Evolutionary conservation across 1,140 invertebrate species (phyloP), one percentile per base, ranked within the genome.

Genomic region (Choristoneura fumiferana): DNA sequence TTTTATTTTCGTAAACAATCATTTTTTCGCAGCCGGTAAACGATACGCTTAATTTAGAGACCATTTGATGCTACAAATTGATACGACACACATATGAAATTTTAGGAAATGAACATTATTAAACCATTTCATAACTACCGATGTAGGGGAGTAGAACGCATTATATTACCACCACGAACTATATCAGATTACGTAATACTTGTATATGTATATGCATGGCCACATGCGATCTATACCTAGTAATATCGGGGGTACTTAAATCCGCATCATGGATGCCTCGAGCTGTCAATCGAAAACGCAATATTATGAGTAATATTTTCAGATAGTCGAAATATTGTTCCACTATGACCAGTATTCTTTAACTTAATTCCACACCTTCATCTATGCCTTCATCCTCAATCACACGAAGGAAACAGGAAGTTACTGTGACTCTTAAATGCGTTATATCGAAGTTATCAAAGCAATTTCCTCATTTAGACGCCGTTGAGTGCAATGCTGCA

Each of bases 141-240:
- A 60, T 63, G 43, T 67, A 60, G 69, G 62, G 12, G 69, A 71
- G 58, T 71, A 37, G 68, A 58, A 15, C 62, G 58, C 61, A 63
- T 62, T 54, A 8, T 59, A 55, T 66, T 66, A 56, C 54, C 12
- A 39, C 35, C 37, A 13, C 36, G 12, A 38, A 18, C 39, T 37
- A 35, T 57, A 57, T 57, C 39, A 57, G 1, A 10, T 57, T 22
- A 52, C 43, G 18, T 35, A 58, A 58, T 10, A 52, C 2, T 37
- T 6, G 38, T 29, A 29, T 29, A 29, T 58, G 9, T 18, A 54
- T 9, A 36, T 58, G 43, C 35, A 49, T 49, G 37, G 22, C 22
- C 22, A 29, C 22, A 43, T 58, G 14, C 22, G 0, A 43, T 39
- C 13, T 4, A 39, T 13, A 49, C n/a, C n/a, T n/a, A n/a, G n/a